Percentiles rank a stretch among this genome's conserved stretches.
phyloP scores from a whole-genome alignment of 1,140 invertebrate genomes.

The Papilio polytes region DNA sequence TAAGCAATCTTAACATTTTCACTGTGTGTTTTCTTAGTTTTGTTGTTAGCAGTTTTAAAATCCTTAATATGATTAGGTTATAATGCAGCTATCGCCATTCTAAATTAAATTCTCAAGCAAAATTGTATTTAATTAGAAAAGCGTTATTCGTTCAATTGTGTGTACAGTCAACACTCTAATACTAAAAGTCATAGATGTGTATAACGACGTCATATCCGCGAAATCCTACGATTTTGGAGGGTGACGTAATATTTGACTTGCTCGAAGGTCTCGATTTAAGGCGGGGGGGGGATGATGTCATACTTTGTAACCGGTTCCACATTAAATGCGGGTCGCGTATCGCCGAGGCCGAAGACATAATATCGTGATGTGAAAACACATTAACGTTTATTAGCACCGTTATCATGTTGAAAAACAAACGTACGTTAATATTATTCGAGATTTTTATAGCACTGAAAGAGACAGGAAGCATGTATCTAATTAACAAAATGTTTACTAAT shows the following conservation, averaged over 20 bases:
- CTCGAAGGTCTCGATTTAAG: conserved; percentile 4
- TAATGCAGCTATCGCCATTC: too few species aligned
- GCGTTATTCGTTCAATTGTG: background rate
- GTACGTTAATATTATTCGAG: background rate
- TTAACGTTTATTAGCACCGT: conserved; percentile 11
- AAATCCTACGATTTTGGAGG: conserved; percentile 6
- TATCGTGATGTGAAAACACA: conserved; percentile 1
- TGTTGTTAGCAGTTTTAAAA: background rate
- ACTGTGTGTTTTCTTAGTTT: background rate
- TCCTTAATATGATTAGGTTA: background rate
- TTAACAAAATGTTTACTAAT: too few species aligned
- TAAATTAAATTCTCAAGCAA: too few species aligned
- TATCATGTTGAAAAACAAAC: conserved; percentile 15
- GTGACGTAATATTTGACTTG: conserved; percentile 28
- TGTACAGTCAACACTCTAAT: background rate
- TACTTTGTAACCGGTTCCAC: conserved; percentile 39
- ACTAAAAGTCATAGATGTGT: background rate
- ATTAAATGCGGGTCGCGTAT: conserved; percentile 52
- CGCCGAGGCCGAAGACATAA: conserved; percentile 45
- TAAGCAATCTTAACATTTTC: background rate
- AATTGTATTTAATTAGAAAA: too few species aligned
- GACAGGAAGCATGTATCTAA: background rate
- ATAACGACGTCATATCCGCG: conserved; percentile 10
- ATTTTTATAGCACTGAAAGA: background rate
- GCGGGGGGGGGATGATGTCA: conserved; percentile 38